phyloP scores from a whole-genome alignment of 2,113 vertebrate species.

The Eublepharis macularius region DNA sequence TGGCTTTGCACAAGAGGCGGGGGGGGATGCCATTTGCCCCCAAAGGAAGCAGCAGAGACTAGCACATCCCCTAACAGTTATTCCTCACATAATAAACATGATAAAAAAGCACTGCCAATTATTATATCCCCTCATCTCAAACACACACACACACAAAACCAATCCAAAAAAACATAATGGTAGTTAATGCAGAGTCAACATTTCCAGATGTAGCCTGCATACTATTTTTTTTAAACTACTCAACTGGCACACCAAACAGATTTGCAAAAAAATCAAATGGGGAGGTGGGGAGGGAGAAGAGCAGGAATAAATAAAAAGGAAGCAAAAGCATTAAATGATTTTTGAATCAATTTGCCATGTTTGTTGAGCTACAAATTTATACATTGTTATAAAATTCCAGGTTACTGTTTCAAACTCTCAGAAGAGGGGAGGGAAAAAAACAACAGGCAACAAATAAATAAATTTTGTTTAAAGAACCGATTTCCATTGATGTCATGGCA shows the following conservation, averaged over 20 bases:
- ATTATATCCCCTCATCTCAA: conserved; percentile 50
- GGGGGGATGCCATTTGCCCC: not conserved
- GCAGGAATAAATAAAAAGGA: conserved; percentile 60
- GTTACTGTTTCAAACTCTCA: not conserved
- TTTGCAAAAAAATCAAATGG: conserved; percentile 62
- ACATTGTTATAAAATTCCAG: not conserved
- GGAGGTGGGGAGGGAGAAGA: conserved; percentile 60
- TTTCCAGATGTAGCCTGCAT: conserved; percentile 66
- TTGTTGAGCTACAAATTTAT: not conserved
- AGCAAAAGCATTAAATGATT: conserved; percentile 60
- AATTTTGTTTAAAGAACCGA: not conserved
- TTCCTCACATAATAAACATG: conserved; percentile 39
- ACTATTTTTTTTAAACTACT: not conserved
- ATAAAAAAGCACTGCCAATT: conserved; percentile 62
- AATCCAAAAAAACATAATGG: conserved; percentile 66
- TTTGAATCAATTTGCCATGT: not conserved
- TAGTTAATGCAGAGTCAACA: conserved; percentile 69
- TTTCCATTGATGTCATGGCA: conserved; percentile 28
- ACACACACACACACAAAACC: not conserved
- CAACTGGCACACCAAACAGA: not conserved
- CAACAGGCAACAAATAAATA: not conserved
- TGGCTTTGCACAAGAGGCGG: rapidly evolving
- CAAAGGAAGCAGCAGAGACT: conserved; percentile 13
- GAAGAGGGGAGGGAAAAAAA: not conserved
- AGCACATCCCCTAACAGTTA: conserved; percentile 28